These are phyloP conservation scores for Dryobota labecula DNA, from an alignment of 2,888 invertebrate species.

Conservation along the genomic window DNA sequence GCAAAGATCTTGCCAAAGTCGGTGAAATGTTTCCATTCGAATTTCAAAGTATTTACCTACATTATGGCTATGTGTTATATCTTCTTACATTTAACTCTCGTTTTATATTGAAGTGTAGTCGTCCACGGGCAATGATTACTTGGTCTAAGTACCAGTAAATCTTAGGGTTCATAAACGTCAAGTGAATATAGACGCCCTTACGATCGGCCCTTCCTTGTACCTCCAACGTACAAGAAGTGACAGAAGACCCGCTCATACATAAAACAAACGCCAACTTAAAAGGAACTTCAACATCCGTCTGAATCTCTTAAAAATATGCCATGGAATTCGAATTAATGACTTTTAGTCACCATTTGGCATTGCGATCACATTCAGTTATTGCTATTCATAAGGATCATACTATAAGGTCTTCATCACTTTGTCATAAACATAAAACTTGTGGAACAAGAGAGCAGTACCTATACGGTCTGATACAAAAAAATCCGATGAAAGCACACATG, in stretches of 20 bases:
- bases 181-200: slow-evolving; percentile 2
- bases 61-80: neutral
- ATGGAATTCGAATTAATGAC: neutral
- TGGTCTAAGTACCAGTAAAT: neutral
- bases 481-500: neutral
- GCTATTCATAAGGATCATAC: neutral
- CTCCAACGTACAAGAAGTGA: neutral
- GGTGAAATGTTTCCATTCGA: neutral
- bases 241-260: neutral
- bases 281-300: neutral
- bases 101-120: neutral
- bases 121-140: neutral
- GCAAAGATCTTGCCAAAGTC: neutral
- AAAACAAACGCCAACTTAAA: neutral
- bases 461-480: too few relatives aligned
- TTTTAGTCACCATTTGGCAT: too few relatives aligned
- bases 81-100: neutral
- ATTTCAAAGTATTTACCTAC: slow-evolving; percentile 3
- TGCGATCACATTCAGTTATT: neutral
- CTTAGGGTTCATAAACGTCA: slow-evolving; percentile 11
- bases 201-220: neutral
- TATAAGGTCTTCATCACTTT: neutral
- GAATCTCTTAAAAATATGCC: neutral
- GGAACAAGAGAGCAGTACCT: neutral
- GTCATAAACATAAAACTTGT: neutral